These are phyloP conservation scores for Scyliorhinus canicula DNA, from an alignment of 2,797 vertebrate genomes.

Conservation along the genomic window DNA sequence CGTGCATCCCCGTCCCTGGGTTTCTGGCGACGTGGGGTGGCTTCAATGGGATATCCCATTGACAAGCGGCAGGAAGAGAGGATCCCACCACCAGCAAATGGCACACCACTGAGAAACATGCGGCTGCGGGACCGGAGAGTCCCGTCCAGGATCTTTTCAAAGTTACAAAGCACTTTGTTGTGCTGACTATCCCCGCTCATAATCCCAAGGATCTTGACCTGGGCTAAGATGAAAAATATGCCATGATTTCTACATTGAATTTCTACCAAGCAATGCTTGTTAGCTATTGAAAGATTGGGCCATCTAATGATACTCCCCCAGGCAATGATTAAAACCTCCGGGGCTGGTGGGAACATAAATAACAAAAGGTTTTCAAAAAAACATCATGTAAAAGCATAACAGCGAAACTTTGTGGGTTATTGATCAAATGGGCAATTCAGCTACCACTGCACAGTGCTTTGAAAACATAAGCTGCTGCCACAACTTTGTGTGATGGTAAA, in stretches of 20 bases:
- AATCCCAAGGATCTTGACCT: neutral
- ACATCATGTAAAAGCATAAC: neutral
- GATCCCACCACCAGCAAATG: too few species aligned
- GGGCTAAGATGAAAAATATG: neutral
- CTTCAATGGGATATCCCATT: too few species aligned
- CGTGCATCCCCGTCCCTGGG: too few species aligned
- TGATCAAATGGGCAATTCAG: neutral
- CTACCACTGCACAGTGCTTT: neutral
- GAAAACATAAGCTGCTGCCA: constrained; percentile 21
- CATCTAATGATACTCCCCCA: neutral
- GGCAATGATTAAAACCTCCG: neutral
- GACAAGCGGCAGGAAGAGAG: too few species aligned
- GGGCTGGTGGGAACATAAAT: neutral
- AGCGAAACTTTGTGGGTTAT: neutral
- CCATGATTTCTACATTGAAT: neutral
- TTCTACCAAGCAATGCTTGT: neutral
- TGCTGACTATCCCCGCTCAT: neutral
- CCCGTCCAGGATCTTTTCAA: neutral
- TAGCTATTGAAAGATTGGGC: neutral
- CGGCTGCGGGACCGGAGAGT: too few species aligned
- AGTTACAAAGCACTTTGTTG: neutral
- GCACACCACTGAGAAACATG: too few species aligned
- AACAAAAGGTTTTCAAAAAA: neutral
- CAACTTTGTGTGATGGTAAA: constrained; percentile 20
- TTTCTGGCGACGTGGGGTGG: too few species aligned